Base-by-base conservation (phyloP, 2,113 vertebrate genomes). In the Cheirogaleus medius region DNA sequence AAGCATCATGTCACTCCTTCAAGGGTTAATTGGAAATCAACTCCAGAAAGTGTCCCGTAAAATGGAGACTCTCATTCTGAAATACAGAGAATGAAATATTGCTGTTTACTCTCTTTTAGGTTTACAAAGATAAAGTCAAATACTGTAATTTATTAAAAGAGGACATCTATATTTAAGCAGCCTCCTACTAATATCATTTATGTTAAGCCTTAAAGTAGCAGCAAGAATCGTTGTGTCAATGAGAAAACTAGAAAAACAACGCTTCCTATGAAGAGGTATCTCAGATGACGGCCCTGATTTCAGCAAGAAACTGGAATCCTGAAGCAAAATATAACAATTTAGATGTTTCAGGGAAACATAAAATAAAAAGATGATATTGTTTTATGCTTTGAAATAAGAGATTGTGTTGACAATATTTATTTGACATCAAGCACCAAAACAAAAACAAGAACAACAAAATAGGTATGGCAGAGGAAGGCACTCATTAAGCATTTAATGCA, bases 301-400 rank as follows among this genome's bases (percentile, higher is more conserved):
- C 1, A 29, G 3, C 68, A 34, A 91, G 78, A 96, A 52, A 54
- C 37, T 47, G 25, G 18, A 1, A 58, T 47, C 3, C 71, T 44
- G 47, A 60, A 87, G 42, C 4, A 78, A 89, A 78, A 23, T 64
- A 21, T 17, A 52, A 14, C 54, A 58, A 97, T 84, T 71, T 34
- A 92, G 21, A n/a, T 64, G 18, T 93, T 85, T 80, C 20, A 29
- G 42, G 4, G 34, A 96, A 88, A 63, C 23, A 83, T 32, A 90
- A 58, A 73, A 25, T 64, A 20, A 87, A 90, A 81, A 49, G 6
- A 47, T 56, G 8, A 0, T 0, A 5, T 21, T 74, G 1, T 13
- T 34, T 17, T 74, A 1, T 74, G n/a, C 21, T 49, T 78, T 71
- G 44, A 10, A 90, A 37, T 80, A 47, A 91, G 2, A 86, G 5